These are phyloP conservation scores for Temnothorax longispinosus DNA, from an alignment of 1,140 invertebrate species.

Conservation along the genomic window DNA sequence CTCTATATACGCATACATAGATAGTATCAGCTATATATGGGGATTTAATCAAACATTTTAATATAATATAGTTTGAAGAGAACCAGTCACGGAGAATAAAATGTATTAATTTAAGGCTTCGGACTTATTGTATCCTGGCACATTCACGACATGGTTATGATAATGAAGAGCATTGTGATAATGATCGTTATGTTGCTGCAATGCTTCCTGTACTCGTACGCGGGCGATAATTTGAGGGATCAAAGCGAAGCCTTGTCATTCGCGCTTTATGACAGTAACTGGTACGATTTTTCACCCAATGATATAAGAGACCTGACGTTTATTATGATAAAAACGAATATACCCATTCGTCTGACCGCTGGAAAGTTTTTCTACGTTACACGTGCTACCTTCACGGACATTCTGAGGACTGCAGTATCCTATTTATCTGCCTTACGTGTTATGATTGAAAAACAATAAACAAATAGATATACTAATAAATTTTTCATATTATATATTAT, in stretches of 20 bases:
- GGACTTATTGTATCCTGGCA: conserved; percentile 51
- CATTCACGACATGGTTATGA: conserved; percentile 52
- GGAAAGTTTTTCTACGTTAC: conserved; percentile 71
- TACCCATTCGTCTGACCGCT: conserved; percentile 53
- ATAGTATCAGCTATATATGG: neutral
- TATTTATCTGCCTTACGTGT: conserved; percentile 42
- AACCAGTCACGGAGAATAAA: neutral
- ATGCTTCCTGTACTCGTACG: conserved; percentile 64
- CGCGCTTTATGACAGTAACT: conserved; percentile 47
- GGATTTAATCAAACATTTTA: neutral
- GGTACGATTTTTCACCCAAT: conserved; percentile 46
- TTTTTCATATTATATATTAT: neutral
- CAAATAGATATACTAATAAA: neutral
- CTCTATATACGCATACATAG: neutral
- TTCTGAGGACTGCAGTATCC: conserved; percentile 60
- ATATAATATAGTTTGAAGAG: neutral
- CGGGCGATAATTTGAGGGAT: conserved; percentile 58
- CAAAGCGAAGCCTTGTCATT: conserved; percentile 62
- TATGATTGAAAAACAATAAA: conserved; percentile 30
- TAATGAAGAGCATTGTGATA: conserved; percentile 59
- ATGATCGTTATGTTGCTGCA: conserved; percentile 67
- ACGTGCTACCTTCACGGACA: conserved; percentile 57
- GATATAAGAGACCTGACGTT: conserved; percentile 55
- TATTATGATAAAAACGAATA: conserved; percentile 62
- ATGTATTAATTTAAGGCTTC: conserved; percentile 55